These are phyloP conservation scores for Rotaria sp. DNA, from an alignment of 2,888 invertebrate species.

Conservation along the genomic window DNA sequence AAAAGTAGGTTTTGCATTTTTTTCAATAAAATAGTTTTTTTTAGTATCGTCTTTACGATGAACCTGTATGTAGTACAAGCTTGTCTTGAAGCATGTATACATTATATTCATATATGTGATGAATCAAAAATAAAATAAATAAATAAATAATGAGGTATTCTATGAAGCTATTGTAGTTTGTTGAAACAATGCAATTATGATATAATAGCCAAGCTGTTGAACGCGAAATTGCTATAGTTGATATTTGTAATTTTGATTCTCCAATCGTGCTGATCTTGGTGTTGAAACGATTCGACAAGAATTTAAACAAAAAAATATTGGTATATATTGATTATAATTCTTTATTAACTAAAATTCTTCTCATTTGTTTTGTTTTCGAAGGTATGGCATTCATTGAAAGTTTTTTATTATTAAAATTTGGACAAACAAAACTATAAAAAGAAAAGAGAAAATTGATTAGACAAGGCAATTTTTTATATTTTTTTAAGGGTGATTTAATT, in stretches of 20 bases:
- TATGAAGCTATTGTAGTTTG: conserved; percentile 60
- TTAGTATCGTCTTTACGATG: conserved; percentile 69
- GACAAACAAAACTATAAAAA: too few relatives aligned
- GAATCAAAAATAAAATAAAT: conserved; percentile 67
- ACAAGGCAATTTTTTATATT: too few relatives aligned
- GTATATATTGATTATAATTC: neutral
- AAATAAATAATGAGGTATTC: neutral
- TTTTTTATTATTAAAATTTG: too few relatives aligned
- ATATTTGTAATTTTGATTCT: conserved; percentile 86
- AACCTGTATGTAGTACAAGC: conserved; percentile 80
- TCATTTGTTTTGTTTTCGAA: conserved; percentile 39
- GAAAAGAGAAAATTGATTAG: too few relatives aligned
- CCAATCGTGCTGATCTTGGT: conserved; percentile 82
- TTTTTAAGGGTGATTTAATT: conserved; percentile 52
- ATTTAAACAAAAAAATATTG: conserved; percentile 46
- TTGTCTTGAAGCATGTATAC: conserved; percentile 71
- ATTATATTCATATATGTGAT: conserved; percentile 85
- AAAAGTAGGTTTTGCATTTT: neutral
- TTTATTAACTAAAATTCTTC: neutral
- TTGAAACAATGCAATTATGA: conserved; percentile 75
- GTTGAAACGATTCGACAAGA: conserved; percentile 61
- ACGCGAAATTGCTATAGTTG: conserved; percentile 75
- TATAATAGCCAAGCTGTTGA: conserved; percentile 66
- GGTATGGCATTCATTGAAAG: conserved; percentile 44
- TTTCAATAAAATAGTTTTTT: conserved; percentile 38